Evolutionary conservation across 2,113 vertebrate species (phyloP).

Genomic region (Neomonachus schauinslandi): DNA sequence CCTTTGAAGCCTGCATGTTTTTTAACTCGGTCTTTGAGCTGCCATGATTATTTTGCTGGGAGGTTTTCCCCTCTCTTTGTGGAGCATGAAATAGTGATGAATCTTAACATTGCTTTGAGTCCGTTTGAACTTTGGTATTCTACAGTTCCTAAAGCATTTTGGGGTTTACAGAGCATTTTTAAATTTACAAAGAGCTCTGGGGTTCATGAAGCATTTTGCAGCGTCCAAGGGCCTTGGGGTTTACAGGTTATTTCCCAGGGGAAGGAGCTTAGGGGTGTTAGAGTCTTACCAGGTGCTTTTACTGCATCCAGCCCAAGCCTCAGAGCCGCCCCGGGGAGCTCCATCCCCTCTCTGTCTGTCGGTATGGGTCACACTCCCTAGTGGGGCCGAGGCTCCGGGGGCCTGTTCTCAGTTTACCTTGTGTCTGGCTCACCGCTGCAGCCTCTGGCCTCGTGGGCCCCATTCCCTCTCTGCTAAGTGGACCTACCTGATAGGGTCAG

Average conservation of each 20-base stretch:
- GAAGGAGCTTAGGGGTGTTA: not conserved
- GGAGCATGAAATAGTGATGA: not conserved
- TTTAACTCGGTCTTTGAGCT: not conserved
- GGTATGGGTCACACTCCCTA: fast-evolving
- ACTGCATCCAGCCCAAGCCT: not conserved
- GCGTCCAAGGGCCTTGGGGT: not conserved
- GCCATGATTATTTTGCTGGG: not conserved
- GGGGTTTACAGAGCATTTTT: not conserved
- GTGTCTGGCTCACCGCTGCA: not conserved
- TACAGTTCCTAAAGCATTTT: not conserved
- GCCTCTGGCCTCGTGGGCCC: not conserved
- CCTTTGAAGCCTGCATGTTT: not conserved
- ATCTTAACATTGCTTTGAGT: not conserved
- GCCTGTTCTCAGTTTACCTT: not conserved
- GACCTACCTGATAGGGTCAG: fast-evolving
- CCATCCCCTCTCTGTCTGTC: fast-evolving
- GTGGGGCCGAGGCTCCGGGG: not conserved
- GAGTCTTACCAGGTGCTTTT: not conserved
- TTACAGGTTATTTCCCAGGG: not conserved
- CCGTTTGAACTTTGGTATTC: not conserved
- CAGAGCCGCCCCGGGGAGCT: fast-evolving
- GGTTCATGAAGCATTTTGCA: not conserved
- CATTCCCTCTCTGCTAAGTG: not conserved
- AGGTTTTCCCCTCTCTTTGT: not conserved
- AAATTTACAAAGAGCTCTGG: not conserved